A percentile compares a stretch with the other conserved stretches of the same genome.
Conservation (phyloP, 1,140 invertebrate species). For the Prorops nasuta region DNA sequence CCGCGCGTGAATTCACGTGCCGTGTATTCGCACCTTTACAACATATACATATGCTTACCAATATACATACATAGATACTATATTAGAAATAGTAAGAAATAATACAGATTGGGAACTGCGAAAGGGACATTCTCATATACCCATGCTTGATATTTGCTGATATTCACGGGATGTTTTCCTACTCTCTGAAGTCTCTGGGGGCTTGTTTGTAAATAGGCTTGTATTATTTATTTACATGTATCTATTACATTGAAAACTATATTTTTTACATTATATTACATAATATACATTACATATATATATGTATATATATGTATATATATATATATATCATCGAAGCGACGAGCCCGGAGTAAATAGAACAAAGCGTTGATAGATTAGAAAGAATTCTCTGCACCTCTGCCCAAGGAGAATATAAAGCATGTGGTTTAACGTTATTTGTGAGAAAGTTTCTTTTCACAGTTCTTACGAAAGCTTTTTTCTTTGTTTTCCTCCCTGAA, state of each 20-base stretch:
- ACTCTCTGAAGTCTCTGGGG: slow-evolving; percentile 49
- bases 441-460: slow-evolving; percentile 75
- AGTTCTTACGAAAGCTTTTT: slow-evolving; percentile 71
- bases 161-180: slow-evolving; percentile 45
- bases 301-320: slow-evolving; percentile 12
- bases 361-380: background rate
- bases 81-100: slow-evolving; percentile 41
- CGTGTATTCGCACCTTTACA: too few species aligned
- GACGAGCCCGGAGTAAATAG: background rate
- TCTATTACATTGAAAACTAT: background rate
- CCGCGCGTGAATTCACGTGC: too few species aligned
- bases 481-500: slow-evolving; percentile 65
- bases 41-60: slow-evolving; percentile 10
- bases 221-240: slow-evolving; percentile 20
- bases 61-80: slow-evolving; percentile 3
- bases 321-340: too few species aligned
- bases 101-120: slow-evolving; percentile 63
- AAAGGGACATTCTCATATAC: slow-evolving; percentile 68
- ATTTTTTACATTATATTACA: slow-evolving; percentile 1
- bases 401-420: slow-evolving; percentile 54
- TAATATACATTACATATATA: slow-evolving; percentile 12
- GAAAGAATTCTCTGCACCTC: slow-evolving; percentile 8
- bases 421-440: slow-evolving; percentile 67
- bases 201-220: slow-evolving; percentile 66
- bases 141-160: slow-evolving; percentile 56